Conservation (phyloP, 2,113 vertebrate species). For the Neolamprologus toae region DNA sequence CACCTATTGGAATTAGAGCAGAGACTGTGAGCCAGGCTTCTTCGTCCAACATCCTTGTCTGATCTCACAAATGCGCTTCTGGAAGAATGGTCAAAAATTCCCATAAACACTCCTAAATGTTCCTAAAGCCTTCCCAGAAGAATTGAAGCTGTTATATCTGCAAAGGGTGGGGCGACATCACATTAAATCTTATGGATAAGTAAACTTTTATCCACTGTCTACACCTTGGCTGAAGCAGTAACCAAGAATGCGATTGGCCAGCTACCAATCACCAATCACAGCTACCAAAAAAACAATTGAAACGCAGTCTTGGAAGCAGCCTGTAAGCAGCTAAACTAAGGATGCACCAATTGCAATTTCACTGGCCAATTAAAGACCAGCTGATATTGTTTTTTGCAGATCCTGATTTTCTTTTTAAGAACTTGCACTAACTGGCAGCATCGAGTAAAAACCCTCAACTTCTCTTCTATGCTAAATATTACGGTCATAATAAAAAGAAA, state of each 20-base stretch:
- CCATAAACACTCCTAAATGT: background rate
- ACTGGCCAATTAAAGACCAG: background rate
- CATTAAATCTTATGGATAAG: accelerated
- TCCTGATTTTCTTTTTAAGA: background rate
- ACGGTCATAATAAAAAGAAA: accelerated
- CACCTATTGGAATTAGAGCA: background rate
- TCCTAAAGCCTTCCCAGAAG: background rate
- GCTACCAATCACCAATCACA: background rate
- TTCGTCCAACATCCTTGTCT: accelerated
- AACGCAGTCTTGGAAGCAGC: background rate
- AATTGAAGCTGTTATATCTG: background rate
- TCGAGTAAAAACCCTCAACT: background rate
- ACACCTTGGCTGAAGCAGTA: background rate
- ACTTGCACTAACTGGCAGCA: accelerated
- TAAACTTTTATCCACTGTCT: accelerated
- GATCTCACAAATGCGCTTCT: background rate
- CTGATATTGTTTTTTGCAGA: background rate
- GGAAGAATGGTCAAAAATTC: background rate
- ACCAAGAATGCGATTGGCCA: background rate
- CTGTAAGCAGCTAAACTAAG: background rate
- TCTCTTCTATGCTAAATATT: background rate
- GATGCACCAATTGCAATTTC: background rate
- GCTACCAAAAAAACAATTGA: background rate
- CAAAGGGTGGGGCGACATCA: background rate
- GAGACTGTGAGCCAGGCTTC: background rate